These are phyloP conservation scores for Hypanus sabinus DNA, from an alignment of 2,113 vertebrate species.

Conservation along the genomic window DNA sequence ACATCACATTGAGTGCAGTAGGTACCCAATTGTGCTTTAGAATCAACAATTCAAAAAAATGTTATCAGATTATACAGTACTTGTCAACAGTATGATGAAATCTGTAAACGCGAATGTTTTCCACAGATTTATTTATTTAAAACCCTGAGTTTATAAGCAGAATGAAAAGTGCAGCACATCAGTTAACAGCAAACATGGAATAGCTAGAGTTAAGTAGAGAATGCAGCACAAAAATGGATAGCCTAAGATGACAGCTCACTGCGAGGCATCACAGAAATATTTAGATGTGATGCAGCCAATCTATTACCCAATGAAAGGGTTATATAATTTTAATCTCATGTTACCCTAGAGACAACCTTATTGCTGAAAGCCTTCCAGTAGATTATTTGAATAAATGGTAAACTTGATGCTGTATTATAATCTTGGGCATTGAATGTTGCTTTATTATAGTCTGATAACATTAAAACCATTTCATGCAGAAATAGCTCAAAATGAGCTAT, in stretches of 20 bases:
- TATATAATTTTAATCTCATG: neutral
- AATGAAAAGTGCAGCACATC: neutral
- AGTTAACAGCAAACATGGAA: neutral
- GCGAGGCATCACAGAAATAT: neutral
- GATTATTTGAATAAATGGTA: neutral
- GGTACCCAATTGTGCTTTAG: too few relatives aligned
- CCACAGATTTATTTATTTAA: neutral
- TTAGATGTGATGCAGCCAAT: neutral
- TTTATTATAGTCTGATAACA: neutral
- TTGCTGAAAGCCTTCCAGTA: neutral
- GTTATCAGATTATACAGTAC: too few relatives aligned
- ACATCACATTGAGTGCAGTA: too few relatives aligned
- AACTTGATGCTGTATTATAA: neutral
- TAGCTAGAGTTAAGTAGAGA: neutral
- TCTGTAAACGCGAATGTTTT: neutral
- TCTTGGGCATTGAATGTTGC: neutral
- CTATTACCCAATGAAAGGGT: neutral
- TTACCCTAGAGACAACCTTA: neutral
- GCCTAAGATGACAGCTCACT: neutral
- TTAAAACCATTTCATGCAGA: neutral
- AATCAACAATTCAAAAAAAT: too few relatives aligned
- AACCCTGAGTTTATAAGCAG: neutral
- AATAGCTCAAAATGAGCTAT: neutral
- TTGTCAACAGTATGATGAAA: too few relatives aligned
- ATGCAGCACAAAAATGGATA: neutral